These are phyloP conservation scores for Drosophila algonquin DNA, from an alignment of 2,888 invertebrate genomes.

Conservation along the genomic window DNA sequence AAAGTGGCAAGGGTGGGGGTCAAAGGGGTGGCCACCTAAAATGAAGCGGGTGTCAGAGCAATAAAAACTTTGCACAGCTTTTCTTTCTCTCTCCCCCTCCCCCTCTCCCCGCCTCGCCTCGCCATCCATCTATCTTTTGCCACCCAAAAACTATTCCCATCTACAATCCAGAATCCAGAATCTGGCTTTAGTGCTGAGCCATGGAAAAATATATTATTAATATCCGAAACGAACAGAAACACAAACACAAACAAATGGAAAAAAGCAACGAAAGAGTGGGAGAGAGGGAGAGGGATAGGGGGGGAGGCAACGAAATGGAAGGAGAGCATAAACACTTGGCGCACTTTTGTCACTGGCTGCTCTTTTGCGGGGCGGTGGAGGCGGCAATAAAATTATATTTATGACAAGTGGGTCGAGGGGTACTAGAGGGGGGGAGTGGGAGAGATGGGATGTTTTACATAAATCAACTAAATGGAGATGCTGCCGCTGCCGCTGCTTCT, in stretches of 20 bases:
- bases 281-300: neutral
- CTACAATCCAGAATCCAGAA: conserved; percentile 37
- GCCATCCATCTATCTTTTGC: neutral
- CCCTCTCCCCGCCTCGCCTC: neutral
- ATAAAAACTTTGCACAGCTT: conserved; percentile 75
- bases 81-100: conserved; percentile 19
- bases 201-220: conserved; percentile 73
- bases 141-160: conserved; percentile 46
- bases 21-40: conserved; percentile 70
- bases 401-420: conserved; percentile 50
- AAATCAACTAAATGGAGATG: conserved; percentile 67
- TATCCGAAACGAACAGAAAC: conserved; percentile 52
- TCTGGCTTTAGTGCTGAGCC: conserved; percentile 68
- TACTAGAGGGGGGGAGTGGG: neutral
- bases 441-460: conserved; percentile 56
- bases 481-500: conserved; percentile 22
- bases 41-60: conserved; percentile 70
- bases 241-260: conserved; percentile 45
- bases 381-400: conserved; percentile 73
- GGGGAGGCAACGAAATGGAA: neutral
- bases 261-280: neutral
- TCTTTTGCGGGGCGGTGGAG: conserved; percentile 18
- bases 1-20: conserved; percentile 27
- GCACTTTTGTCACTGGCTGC: conserved; percentile 61
- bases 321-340: conserved; percentile 48